These are phyloP conservation scores for Sphyrna mokarran DNA, from an alignment of 2,113 vertebrate species.

Conservation along the genomic window DNA sequence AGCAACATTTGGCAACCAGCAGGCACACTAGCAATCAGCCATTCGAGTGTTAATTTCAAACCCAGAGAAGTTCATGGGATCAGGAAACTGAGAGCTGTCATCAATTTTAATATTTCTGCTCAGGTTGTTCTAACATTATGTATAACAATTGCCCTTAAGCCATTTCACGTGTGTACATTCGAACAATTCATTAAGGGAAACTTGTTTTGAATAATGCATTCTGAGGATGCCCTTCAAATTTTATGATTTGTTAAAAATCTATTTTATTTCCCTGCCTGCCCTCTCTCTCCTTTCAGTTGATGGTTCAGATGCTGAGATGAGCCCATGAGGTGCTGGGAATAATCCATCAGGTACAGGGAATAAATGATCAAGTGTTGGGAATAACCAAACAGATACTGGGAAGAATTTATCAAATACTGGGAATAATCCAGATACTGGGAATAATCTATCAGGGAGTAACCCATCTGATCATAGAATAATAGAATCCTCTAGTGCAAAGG, in stretches of 20 bases:
- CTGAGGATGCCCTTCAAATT: not conserved
- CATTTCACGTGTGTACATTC: not conserved
- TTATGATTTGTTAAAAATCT: not conserved
- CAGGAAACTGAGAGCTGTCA: not conserved
- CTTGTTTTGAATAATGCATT: not conserved
- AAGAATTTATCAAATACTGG: not conserved
- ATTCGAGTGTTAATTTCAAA: not conserved
- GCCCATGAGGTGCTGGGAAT: not conserved
- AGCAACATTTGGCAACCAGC: not conserved
- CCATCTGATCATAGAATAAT: not conserved
- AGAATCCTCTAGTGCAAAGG: too few relatives aligned
- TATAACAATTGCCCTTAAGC: not conserved
- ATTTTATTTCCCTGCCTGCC: not conserved
- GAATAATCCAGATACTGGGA: not conserved
- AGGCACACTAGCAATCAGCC: not conserved
- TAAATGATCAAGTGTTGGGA: not conserved
- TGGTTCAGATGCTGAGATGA: not conserved
- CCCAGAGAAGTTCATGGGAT: not conserved
- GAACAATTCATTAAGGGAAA: conserved; percentile 4
- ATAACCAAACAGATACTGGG: not conserved
- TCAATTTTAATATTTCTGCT: not conserved
- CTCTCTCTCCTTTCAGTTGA: not conserved
- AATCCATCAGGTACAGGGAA: not conserved
- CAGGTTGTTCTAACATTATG: not conserved
- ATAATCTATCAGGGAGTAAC: not conserved